phyloP scores from a whole-genome alignment of 2,888 invertebrate species.

The Acholoe squamosa region DNA sequence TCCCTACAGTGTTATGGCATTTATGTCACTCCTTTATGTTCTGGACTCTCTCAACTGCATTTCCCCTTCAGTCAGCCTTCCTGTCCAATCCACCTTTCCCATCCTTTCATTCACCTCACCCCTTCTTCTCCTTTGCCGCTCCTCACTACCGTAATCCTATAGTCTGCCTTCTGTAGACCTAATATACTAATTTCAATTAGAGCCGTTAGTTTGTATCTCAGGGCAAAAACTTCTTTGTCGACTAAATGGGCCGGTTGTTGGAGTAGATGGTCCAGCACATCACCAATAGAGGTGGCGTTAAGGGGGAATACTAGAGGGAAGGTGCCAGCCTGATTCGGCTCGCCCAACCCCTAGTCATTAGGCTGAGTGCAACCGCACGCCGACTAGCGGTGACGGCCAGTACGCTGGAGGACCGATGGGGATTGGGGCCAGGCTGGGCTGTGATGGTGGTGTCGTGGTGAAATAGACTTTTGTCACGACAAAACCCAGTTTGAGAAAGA shows the following conservation, averaged over 20 bases:
- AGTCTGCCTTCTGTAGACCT: neutral
- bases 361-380: conserved; percentile 6
- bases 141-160: neutral
- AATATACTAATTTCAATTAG: conserved; percentile 33
- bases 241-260: neutral
- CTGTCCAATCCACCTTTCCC: neutral
- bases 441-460: neutral
- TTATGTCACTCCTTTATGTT: too few species aligned
- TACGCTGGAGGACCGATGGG: neutral
- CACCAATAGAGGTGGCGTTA: neutral
- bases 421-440: neutral
- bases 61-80: neutral
- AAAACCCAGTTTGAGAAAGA: conserved; percentile 36
- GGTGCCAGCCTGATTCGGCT: neutral
- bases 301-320: neutral
- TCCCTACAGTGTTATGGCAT: too few species aligned
- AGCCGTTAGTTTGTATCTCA: conserved; percentile 10
- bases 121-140: neutral
- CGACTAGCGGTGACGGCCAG: neutral
- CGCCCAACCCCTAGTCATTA: conserved; percentile 17
- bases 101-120: too few species aligned
- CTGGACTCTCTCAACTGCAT: neutral
- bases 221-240: neutral
- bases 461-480: conserved; percentile 52
- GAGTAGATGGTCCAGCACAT: neutral